phyloP scores from a whole-genome alignment of 2,888 invertebrate genomes.

The Troides oblongomaculatus region DNA sequence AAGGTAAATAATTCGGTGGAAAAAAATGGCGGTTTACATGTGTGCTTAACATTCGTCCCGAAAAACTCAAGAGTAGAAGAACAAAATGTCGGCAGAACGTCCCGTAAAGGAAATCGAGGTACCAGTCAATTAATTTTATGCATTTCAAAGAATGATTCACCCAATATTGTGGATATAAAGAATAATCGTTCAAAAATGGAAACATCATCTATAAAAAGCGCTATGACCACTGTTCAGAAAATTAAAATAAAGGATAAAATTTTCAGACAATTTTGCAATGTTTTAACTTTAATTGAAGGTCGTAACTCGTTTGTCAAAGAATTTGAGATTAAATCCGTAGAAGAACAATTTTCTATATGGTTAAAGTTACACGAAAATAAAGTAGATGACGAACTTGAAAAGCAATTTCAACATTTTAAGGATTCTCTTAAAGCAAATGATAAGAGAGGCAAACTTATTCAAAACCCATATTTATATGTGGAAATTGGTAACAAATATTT shows the following conservation, averaged over 20 bases:
- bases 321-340: constrained; percentile 20
- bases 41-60: constrained; percentile 31
- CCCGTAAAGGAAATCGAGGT: constrained; percentile 30
- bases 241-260: constrained; percentile 29
- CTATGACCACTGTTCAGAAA: constrained; percentile 12
- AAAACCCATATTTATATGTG: constrained; percentile 29
- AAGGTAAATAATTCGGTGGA: constrained; percentile 25
- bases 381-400: neutral
- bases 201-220: constrained; percentile 10
- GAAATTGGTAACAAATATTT: constrained; percentile 26
- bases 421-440: constrained; percentile 16
- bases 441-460: constrained; percentile 18
- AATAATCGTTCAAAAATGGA: constrained; percentile 10
- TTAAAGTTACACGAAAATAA: constrained; percentile 16
- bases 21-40: constrained; percentile 31
- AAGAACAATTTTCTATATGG: constrained; percentile 32
- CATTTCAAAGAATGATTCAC: constrained; percentile 1
- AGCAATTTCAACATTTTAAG: constrained; percentile 21
- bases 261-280: constrained; percentile 25
- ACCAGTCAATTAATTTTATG: constrained; percentile 29
- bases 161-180: constrained; percentile 18
- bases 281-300: constrained; percentile 23
- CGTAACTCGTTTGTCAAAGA: constrained; percentile 9
- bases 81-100: constrained; percentile 32
- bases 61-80: constrained; percentile 31